Evolutionary conservation across 2,888 invertebrate species (phyloP).

Genomic region (Drosophila gaucha): DNA sequence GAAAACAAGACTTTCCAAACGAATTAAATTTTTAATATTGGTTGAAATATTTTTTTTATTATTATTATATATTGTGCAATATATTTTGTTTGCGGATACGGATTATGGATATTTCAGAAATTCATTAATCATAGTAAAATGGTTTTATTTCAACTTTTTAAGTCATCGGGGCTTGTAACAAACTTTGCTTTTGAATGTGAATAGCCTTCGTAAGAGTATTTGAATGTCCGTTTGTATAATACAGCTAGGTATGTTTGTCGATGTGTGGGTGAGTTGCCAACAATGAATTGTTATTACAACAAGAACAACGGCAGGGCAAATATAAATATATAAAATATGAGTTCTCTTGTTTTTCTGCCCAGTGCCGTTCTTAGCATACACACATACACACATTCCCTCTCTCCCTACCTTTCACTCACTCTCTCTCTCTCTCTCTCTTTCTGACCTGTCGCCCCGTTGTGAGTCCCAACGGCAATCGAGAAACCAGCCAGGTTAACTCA

Average conservation of each 20-base stretch:
- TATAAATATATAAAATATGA: slow-evolving; percentile 79
- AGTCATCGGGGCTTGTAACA: too few species aligned
- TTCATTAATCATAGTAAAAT: not conserved
- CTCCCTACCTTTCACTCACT: not conserved
- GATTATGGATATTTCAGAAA: too few species aligned
- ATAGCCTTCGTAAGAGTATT: slow-evolving; percentile 13
- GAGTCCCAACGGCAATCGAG: slow-evolving; percentile 25
- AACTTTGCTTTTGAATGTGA: not conserved
- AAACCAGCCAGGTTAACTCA: slow-evolving; percentile 59
- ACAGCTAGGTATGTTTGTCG: slow-evolving; percentile 15
- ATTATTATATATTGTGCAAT: not conserved
- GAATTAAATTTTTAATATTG: too few species aligned
- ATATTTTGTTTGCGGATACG: too few species aligned
- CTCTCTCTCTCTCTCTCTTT: slow-evolving; percentile 7
- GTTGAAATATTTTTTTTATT: too few species aligned
- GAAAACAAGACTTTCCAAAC: too few species aligned
- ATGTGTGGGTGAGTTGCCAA: slow-evolving; percentile 51
- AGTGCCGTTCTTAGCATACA: slow-evolving; percentile 32
- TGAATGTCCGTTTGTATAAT: slow-evolving; percentile 6
- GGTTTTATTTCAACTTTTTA: not conserved
- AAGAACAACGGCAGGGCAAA: slow-evolving; percentile 57
- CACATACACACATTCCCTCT: slow-evolving; percentile 12
- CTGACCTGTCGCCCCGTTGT: slow-evolving; percentile 28
- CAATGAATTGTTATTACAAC: slow-evolving; percentile 76
- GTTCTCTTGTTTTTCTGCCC: slow-evolving; percentile 53